Conservation (phyloP, 1,140 invertebrate species). For the Brachionus koreanus region DNA sequence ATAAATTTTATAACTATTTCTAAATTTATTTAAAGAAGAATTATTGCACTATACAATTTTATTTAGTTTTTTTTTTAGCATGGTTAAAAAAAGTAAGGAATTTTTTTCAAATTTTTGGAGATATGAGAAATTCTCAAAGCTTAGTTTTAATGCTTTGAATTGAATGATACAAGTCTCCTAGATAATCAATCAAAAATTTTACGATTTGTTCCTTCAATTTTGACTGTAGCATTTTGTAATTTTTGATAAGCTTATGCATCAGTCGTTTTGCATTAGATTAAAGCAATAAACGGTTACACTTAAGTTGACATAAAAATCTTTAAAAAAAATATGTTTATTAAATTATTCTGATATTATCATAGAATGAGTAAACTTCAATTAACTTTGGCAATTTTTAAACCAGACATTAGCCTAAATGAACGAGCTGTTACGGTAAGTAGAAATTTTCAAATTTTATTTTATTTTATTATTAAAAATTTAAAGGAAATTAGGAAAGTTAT, state of each 20-base stretch:
- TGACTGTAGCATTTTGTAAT: not conserved
- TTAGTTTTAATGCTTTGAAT: slow-evolving; percentile 41
- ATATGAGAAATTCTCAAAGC: slow-evolving; percentile 44
- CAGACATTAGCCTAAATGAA: slow-evolving; percentile 51
- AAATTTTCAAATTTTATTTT: slow-evolving; percentile 29
- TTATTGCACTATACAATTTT: not conserved
- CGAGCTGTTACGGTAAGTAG: slow-evolving; percentile 48
- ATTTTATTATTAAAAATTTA: not conserved
- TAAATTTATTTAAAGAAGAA: not conserved
- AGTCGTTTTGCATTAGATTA: slow-evolving; percentile 37
- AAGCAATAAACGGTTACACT: slow-evolving; percentile 39
- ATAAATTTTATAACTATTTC: not conserved
- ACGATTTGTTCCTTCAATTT: not conserved
- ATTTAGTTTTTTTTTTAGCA: not conserved
- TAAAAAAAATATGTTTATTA: not conserved
- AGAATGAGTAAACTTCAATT: slow-evolving; percentile 48
- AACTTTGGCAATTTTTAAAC: slow-evolving; percentile 54
- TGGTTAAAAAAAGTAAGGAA: not conserved
- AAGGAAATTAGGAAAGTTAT: slow-evolving; percentile 66
- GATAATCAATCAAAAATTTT: not conserved
- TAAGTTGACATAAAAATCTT: not conserved
- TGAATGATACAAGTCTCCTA: slow-evolving; percentile 44
- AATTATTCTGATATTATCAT: not conserved
- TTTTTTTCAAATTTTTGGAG: slow-evolving; percentile 20
- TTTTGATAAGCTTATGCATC: slow-evolving; percentile 33